Conservation (phyloP, 2,113 vertebrate genomes). For the Leuciscus idus region DNA sequence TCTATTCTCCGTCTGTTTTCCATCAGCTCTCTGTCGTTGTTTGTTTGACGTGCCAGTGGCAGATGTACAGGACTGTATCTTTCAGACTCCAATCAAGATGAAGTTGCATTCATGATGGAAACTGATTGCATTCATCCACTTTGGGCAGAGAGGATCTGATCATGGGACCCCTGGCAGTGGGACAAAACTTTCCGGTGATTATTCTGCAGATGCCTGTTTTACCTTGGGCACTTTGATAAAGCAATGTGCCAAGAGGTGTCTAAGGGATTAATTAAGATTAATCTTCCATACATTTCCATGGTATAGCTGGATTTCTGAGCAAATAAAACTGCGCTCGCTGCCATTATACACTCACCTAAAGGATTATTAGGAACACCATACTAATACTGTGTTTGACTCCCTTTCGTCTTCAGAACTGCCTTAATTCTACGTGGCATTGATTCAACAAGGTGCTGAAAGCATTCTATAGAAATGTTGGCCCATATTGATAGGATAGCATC, state of each 20-base stretch:
- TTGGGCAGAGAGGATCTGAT: background rate
- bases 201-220: background rate
- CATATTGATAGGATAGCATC: too few species aligned
- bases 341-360: too few species aligned
- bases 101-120: background rate
- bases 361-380: too few species aligned
- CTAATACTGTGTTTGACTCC: too few species aligned
- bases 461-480: too few species aligned
- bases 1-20: slow-evolving; percentile 16
- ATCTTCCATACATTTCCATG: background rate
- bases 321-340: background rate
- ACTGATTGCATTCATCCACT: background rate
- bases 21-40: slow-evolving; percentile 27
- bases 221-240: background rate
- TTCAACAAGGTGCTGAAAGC: too few species aligned
- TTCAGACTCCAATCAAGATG: slow-evolving; percentile 7
- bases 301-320: background rate
- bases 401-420: too few species aligned
- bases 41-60: slow-evolving; percentile 43
- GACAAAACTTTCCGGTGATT: background rate
- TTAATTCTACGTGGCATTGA: too few species aligned
- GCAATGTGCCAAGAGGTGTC: background rate
- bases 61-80: slow-evolving; percentile 24
- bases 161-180: background rate
- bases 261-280: background rate